These are phyloP conservation scores for Chrysolina haemoptera DNA, from an alignment of 2,888 invertebrate species.

Conservation along the genomic window DNA sequence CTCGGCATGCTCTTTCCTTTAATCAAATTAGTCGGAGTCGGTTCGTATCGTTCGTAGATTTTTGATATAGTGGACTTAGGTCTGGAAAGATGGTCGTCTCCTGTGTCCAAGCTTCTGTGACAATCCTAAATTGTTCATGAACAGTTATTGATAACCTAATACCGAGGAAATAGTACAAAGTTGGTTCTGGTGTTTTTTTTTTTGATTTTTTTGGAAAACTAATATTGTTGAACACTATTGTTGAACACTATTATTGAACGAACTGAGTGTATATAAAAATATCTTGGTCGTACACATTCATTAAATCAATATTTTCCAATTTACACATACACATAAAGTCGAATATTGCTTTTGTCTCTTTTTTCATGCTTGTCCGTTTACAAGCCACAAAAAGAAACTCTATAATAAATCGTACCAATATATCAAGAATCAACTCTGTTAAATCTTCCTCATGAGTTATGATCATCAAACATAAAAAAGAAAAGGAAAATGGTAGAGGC, in stretches of 20 bases:
- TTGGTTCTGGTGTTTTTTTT: neutral
- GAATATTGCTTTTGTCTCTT: too few species aligned
- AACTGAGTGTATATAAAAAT: neutral
- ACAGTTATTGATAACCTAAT: neutral
- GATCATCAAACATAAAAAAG: neutral
- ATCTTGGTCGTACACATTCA: too few species aligned
- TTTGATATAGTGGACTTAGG: slow-evolving; percentile 81
- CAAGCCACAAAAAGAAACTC: too few species aligned
- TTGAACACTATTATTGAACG: too few species aligned
- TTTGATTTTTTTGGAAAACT: neutral
- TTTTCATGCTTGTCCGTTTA: too few species aligned
- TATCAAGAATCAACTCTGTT: neutral
- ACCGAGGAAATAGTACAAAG: neutral
- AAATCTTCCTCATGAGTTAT: neutral
- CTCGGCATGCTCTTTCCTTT: slow-evolving; percentile 98
- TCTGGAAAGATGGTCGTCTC: slow-evolving; percentile 82
- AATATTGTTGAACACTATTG: too few species aligned
- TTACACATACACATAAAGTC: too few species aligned
- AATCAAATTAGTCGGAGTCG: slow-evolving; percentile 79
- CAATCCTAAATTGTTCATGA: slow-evolving; percentile 76
- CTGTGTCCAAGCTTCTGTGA: slow-evolving; percentile 86
- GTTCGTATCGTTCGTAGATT: slow-evolving; percentile 63
- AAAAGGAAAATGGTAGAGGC: slow-evolving; percentile 34
- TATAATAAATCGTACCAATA: too few species aligned
- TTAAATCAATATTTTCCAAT: too few species aligned